Evolutionary conservation across 1,140 invertebrate genomes (phyloP).

Genomic region (Mactra quadrangularis): DNA sequence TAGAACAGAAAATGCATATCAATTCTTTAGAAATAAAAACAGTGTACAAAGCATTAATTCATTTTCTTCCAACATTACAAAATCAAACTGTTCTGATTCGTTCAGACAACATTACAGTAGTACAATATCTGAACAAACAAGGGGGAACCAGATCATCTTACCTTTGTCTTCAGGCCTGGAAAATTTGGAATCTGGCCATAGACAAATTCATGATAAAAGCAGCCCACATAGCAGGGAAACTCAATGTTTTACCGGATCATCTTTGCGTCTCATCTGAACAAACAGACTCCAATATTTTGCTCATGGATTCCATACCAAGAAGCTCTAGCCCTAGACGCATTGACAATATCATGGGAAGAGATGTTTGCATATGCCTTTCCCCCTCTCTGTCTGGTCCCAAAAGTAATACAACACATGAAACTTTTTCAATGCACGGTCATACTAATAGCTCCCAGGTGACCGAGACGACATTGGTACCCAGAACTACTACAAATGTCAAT

Average conservation of each 20-base stretch:
- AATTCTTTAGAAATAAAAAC: no score
- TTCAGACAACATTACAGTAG: no score
- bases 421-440: conserved; percentile 52
- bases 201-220: no score
- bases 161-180: no score
- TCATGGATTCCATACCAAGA: conserved; percentile 50
- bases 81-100: no score
- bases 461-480: conserved; percentile 49
- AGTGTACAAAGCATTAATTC: no score
- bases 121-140: no score
- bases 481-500: conserved; percentile 20
- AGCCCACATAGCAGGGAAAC: no score
- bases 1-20: no score
- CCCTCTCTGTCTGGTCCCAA: conserved; percentile 57
- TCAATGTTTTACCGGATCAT: neutral
- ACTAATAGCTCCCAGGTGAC: conserved; percentile 63
- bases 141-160: no score
- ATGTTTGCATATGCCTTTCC: conserved; percentile 65
- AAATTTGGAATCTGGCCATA: no score
- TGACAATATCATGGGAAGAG: conserved; percentile 49
- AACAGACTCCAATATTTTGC: conserved; percentile 47
- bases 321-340: conserved; percentile 32
- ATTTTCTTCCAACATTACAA: no score
- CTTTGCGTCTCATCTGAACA: conserved; percentile 55
- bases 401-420: conserved; percentile 55